Evolutionary conservation across 92 coral and sea anemone genomes (phyloP).

Genomic region (Zoanthus sansibaricus): DNA sequence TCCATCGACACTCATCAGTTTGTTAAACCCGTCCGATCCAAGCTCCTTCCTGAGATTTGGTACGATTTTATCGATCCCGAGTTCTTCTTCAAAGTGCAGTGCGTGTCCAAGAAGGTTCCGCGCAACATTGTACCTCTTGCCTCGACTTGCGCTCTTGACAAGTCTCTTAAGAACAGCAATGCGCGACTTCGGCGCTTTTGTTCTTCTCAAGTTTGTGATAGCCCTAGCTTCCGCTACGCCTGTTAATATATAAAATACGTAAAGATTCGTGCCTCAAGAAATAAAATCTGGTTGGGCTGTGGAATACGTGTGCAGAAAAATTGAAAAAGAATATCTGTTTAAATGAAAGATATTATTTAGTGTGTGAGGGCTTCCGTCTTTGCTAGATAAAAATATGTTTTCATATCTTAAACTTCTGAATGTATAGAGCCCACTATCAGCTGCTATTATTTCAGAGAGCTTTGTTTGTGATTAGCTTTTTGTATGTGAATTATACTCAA

Average conservation of each 20-base stretch:
- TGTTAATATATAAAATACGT: background rate
- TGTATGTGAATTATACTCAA: no score
- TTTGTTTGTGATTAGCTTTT: no score
- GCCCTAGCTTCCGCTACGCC: constrained; percentile 38
- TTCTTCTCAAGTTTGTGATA: background rate
- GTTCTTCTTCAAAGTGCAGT: constrained; percentile 9
- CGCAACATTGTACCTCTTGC: background rate
- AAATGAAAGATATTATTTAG: no score
- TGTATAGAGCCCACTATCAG: no score
- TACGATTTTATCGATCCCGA: constrained; percentile 3
- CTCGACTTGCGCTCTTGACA: background rate
- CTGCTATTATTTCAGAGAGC: no score
- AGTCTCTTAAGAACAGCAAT: background rate
- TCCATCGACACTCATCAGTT: constrained; percentile 65
- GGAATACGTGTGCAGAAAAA: no score
- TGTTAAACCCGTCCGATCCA: constrained; percentile 53
- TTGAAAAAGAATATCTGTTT: no score
- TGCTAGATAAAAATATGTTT: no score
- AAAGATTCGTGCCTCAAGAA: no score
- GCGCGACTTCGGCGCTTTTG: background rate
- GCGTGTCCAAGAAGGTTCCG: constrained; percentile 23
- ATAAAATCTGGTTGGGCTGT: no score
- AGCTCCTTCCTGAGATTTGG: constrained; percentile 52
- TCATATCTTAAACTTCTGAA: no score
- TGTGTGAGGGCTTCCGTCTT: no score